Percentiles rank a stretch among this genome's conserved stretches.
Conservation (phyloP, 1,140 invertebrate species). For the Tetramorium simillimum region DNA sequence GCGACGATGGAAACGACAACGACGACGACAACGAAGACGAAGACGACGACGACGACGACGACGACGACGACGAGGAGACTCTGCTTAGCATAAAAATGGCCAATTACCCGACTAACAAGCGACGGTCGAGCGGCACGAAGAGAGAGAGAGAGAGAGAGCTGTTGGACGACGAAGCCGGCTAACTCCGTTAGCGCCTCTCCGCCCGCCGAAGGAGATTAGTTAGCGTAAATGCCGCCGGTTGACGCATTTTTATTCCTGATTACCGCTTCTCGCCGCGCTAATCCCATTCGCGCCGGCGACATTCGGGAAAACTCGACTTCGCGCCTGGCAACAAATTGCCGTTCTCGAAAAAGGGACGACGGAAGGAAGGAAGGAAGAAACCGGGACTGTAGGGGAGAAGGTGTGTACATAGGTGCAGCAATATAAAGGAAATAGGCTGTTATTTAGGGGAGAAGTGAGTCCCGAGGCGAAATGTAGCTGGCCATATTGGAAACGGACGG, state of each 20-base stretch:
- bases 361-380: slow-evolving; percentile 38
- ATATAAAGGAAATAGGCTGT: slow-evolving; percentile 39
- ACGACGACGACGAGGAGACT: slow-evolving; percentile 10
- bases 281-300: slow-evolving; percentile 70
- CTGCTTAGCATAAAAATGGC: slow-evolving; percentile 82
- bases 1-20: not conserved
- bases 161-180: slow-evolving; percentile 60
- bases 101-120: slow-evolving; percentile 82
- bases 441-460: slow-evolving; percentile 1
- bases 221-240: slow-evolving; percentile 81
- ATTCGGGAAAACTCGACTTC: slow-evolving; percentile 73
- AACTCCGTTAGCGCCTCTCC: slow-evolving; percentile 77
- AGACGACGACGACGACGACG: not conserved
- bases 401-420: not conserved
- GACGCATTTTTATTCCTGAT: slow-evolving; percentile 82
- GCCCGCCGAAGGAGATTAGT: slow-evolving; percentile 81
- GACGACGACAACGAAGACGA: not conserved
- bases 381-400: not conserved
- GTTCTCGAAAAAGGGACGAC: slow-evolving; percentile 10
- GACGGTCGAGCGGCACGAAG: slow-evolving; percentile 62
- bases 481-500: not conserved
- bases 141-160: slow-evolving; percentile 39
- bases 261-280: slow-evolving; percentile 78
- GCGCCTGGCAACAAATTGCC: slow-evolving; percentile 43
- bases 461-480: not conserved